phyloP scores from a whole-genome alignment of 30 jellyfish, hydroid and myxozoan genomes.

The Aurelia coerulea region DNA sequence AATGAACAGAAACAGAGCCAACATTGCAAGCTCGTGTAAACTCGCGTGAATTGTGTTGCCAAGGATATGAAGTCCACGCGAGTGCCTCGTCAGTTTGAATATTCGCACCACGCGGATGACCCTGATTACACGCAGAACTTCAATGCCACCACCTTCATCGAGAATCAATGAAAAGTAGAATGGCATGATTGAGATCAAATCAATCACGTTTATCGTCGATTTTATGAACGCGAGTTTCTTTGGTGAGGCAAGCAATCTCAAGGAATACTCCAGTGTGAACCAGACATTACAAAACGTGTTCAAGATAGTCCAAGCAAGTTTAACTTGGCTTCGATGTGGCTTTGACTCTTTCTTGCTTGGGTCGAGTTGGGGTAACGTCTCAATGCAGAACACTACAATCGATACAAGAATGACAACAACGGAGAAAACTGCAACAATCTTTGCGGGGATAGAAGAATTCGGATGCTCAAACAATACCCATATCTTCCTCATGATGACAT shows the following conservation, averaged over 20 bases:
- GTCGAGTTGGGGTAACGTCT: slow-evolving; percentile 88
- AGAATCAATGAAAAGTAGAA: slow-evolving; percentile 79
- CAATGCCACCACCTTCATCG: slow-evolving; percentile 79
- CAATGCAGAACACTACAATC: slow-evolving; percentile 90
- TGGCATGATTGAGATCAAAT: slow-evolving; percentile 90
- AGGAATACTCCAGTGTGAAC: slow-evolving; percentile 93
- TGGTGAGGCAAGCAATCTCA: slow-evolving; percentile 87
- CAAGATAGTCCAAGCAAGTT: slow-evolving; percentile 76
- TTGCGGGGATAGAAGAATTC: slow-evolving; percentile 76
- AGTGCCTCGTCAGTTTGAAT: slow-evolving; percentile 95
- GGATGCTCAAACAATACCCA: slow-evolving; percentile 96
- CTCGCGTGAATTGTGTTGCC: slow-evolving; percentile 98
- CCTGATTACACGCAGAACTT: slow-evolving; percentile 93
- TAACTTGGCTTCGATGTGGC: slow-evolving; percentile 37
- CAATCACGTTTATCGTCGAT: slow-evolving; percentile 84
- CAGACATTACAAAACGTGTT: slow-evolving; percentile 89
- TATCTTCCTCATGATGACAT: slow-evolving; percentile 46
- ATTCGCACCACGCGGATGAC: slow-evolving; percentile 94
- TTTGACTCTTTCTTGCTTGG: slow-evolving; percentile 69
- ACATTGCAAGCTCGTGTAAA: slow-evolving; percentile 92
- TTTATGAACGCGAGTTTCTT: slow-evolving; percentile 68
- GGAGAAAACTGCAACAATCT: slow-evolving; percentile 82
- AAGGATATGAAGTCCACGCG: slow-evolving; percentile 97
- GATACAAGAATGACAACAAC: slow-evolving; percentile 83
- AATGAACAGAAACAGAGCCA: slow-evolving; percentile 85